Evolutionary conservation across 2,113 vertebrate species (phyloP), one percentile per base, ranked within the genome.

Genomic region (Tupaia chinensis): DNA sequence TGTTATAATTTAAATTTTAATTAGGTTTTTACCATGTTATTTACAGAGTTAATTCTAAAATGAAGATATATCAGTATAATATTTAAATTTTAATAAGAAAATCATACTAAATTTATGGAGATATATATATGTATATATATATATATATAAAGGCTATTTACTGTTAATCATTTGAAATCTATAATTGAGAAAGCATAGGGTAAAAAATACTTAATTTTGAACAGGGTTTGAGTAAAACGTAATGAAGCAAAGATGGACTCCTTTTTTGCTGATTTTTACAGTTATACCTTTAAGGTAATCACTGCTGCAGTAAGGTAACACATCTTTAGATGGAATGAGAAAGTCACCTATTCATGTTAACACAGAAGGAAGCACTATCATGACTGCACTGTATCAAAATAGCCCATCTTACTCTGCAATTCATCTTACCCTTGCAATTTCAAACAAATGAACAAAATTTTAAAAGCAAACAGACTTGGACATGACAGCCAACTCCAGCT

Each of bases 401-500:
- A 98, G 97, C 96, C 98, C 98, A 98, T 98, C 98, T 98, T 98
- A 98, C 97, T 98, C 98, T 97, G 96, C 97, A 98, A 97, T 99
- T 98, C 98, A 98, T 98, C 92, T 98, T 99, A 99, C 98, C 98
- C 98, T 98, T 98, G 97, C 97, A 97, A 97, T 98, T 98, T 98
- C 97, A 98, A 98, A 98, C 97, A 98, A 97, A 98, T 94, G 98
- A 97, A 97, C 89, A 97, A 87, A 93, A 65, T 81, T 97, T 94
- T 97, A 97, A 98, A 98, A 97, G 97, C 97, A 98, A 97, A 98
- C 95, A 98, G 97, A 98, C 98, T 98, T 98, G 98, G 98, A 98
- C 98, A 98, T 99, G 98, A 99, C 98, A 99, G 98, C 98, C 98
- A 99, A 99, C 98, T 99, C 98, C 99, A 99, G 98, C 95, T 98